A percentile compares a stretch with the other conserved stretches of the same genome.
Evolutionary conservation across 1,140 invertebrate genomes (phyloP).

Genomic region (Lepidotrigona ventralis): DNA sequence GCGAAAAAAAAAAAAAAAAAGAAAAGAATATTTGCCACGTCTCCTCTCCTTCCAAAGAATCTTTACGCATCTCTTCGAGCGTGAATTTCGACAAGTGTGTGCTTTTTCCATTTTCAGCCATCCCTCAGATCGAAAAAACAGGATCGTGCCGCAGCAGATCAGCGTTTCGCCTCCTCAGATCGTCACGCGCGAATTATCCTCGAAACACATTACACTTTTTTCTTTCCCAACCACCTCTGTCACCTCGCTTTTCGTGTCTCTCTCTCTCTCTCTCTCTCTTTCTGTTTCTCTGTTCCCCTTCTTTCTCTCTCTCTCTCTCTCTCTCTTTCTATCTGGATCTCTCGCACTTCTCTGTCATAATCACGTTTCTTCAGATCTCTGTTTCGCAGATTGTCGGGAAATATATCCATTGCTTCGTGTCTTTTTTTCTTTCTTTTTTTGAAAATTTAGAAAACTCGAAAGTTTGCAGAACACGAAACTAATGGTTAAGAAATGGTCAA

Average conservation of each 20-base stretch:
- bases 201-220: background rate
- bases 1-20: background rate
- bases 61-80: too few relatives aligned
- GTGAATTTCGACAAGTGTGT: too few relatives aligned
- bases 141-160: background rate
- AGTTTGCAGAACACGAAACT: too few relatives aligned
- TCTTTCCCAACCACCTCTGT: slow-evolving; percentile 3
- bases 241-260: slow-evolving; percentile 35
- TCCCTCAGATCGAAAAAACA: background rate
- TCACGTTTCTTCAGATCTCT: slow-evolving; percentile 8
- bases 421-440: too few relatives aligned
- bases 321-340: slow-evolving; percentile 17
- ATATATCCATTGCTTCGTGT: background rate
- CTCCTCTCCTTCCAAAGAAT: too few relatives aligned
- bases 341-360: slow-evolving; percentile 6
- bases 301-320: slow-evolving; percentile 35
- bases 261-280: slow-evolving; percentile 13
- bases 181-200: background rate
- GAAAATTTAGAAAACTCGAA: too few relatives aligned
- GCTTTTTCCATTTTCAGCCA: background rate
- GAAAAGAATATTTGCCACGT: too few relatives aligned
- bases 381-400: background rate
- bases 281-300: slow-evolving; percentile 9
- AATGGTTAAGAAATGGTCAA: too few relatives aligned
- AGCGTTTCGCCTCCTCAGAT: background rate